Conservation (phyloP, 2,113 vertebrate species). For the Reinhardtius hippoglossoides region DNA sequence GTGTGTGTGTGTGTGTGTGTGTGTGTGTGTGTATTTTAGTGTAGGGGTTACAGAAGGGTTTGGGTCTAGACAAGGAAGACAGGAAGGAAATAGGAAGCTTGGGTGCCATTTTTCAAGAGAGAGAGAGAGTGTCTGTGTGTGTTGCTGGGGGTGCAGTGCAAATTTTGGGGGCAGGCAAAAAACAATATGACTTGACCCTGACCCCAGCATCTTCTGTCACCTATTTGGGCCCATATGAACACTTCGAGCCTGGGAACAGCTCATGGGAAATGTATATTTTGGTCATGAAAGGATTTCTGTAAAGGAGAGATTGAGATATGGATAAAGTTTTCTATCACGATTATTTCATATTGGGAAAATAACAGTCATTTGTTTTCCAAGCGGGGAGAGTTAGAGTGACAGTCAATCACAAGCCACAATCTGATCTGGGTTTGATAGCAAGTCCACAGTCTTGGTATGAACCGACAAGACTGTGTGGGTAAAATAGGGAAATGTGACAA, state of each 20-base stretch:
- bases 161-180: conserved; percentile 1
- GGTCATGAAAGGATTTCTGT: not conserved
- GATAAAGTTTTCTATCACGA: not conserved
- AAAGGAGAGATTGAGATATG: not conserved
- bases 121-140: not conserved
- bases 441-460: too few relatives aligned
- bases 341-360: too few relatives aligned
- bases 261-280: not conserved
- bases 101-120: conserved; percentile 12
- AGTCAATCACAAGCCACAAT: too few relatives aligned
- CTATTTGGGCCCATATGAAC: not conserved
- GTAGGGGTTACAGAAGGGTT: conserved; percentile 49
- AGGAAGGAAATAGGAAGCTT: conserved; percentile 56
- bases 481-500: too few relatives aligned
- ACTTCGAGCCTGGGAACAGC: not conserved
- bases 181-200: conserved; percentile 40
- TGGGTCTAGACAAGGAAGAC: conserved; percentile 59
- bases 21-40: conserved; percentile 42
- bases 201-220: conserved; percentile 17
- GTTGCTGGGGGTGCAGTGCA: not conserved
- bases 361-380: too few relatives aligned
- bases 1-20: conserved; percentile 46
- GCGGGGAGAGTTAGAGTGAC: too few relatives aligned
- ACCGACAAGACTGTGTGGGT: too few relatives aligned
- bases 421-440: too few relatives aligned